Evolutionary conservation across 2,113 vertebrate genomes (phyloP).

Genomic region (Oryzias melastigma): DNA sequence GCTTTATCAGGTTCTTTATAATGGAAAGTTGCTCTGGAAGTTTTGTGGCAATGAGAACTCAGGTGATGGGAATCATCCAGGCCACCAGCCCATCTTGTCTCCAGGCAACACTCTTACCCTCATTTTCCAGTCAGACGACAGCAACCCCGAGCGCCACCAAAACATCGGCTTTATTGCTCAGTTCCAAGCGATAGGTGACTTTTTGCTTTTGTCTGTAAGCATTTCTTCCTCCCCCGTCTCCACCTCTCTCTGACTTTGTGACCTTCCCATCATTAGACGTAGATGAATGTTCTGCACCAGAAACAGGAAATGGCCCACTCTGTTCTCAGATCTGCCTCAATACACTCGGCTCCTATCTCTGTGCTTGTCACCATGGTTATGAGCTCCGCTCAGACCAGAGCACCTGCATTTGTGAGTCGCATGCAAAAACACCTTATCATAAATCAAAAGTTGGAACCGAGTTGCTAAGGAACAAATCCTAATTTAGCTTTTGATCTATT

Average conservation of each 20-base stretch:
- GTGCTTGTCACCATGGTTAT: slow-evolving; percentile 85
- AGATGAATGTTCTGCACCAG: slow-evolving; percentile 67
- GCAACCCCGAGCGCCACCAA: slow-evolving; percentile 79
- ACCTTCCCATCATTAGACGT: slow-evolving; percentile 56
- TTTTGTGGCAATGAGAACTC: slow-evolving; percentile 85
- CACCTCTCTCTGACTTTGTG: neutral
- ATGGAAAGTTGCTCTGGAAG: slow-evolving; percentile 79
- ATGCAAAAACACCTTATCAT: neutral
- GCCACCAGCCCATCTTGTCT: slow-evolving; percentile 77
- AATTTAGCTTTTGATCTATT: neutral
- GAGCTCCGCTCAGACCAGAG: slow-evolving; percentile 79
- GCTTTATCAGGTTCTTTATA: slow-evolving; percentile 78
- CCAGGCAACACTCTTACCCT: slow-evolving; percentile 83
- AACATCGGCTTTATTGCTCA: slow-evolving; percentile 84
- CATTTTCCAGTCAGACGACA: slow-evolving; percentile 82
- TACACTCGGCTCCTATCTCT: slow-evolving; percentile 87
- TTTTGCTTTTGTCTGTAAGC: neutral
- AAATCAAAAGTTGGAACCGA: neutral
- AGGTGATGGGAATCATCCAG: slow-evolving; percentile 76
- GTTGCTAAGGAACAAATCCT: neutral
- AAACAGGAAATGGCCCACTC: slow-evolving; percentile 44
- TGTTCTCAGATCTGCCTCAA: slow-evolving; percentile 93
- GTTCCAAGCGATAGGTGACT: slow-evolving; percentile 85
- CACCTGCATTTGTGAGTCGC: slow-evolving; percentile 82
- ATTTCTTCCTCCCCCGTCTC: neutral